A percentile compares a stretch with the other conserved stretches of the same genome.
phyloP scores from a whole-genome alignment of 2,113 vertebrate species.

The Onychostoma macrolepis region DNA sequence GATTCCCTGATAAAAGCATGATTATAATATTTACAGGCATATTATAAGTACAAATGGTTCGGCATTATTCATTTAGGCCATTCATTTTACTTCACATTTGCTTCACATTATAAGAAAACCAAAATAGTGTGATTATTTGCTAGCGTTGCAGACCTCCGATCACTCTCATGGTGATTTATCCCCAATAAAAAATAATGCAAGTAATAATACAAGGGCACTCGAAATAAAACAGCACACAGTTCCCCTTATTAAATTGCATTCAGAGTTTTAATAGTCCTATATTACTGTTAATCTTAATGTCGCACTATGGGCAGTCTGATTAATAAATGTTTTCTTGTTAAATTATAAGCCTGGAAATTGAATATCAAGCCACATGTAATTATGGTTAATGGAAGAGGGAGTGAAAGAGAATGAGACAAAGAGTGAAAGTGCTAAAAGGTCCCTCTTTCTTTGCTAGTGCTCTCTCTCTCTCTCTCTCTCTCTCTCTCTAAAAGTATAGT shows the following conservation, averaged over 20 bases:
- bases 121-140: not conserved
- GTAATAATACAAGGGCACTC: conserved; percentile 24
- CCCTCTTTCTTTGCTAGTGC: not conserved
- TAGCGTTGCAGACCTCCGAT: not conserved
- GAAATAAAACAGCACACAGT: conserved; percentile 33
- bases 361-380: conserved; percentile 59
- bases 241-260: conserved; percentile 18
- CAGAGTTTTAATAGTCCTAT: conserved; percentile 20
- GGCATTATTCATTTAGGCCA: not conserved
- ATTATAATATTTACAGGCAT: not conserved
- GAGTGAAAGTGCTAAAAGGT: not conserved
- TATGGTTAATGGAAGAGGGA: conserved; percentile 56
- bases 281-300: conserved; percentile 27
- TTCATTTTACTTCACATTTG: not conserved
- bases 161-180: conserved; percentile 26
- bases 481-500: not conserved
- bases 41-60: not conserved
- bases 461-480: not conserved
- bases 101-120: not conserved
- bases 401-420: conserved; percentile 24
- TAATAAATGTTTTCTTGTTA: conserved; percentile 65
- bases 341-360: conserved; percentile 58
- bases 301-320: conserved; percentile 50
- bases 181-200: conserved; percentile 35
- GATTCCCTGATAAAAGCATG: not conserved